Evolutionary conservation across 2,888 invertebrate species (phyloP), one percentile per base, ranked within the genome.

Genomic region (Agrotis ipsilon): DNA sequence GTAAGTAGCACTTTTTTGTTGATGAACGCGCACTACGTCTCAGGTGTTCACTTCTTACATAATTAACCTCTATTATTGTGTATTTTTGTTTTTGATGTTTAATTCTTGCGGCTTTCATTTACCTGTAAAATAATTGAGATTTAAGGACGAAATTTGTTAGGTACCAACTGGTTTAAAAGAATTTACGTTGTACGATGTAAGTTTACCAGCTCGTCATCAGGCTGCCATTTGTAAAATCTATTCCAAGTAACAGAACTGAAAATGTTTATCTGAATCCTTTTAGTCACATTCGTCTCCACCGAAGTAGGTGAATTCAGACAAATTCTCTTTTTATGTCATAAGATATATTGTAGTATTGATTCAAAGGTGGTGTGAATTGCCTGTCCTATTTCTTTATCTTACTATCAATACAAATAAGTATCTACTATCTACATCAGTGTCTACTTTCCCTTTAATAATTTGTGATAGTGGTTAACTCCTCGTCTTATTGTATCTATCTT

Each of bases 1-100:
- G 98, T 98, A 96, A 97, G 97, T 96, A 87, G 72, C 64, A 60
- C 54, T 32, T 67, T 27, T 65, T 76, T 64, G 63, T 82, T 75
- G 71, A 68, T 68, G 48, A 58, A 66, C 69, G 70, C 79, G 52
- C 48, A 69, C 58, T 86, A 78, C 83, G 81, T 76, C 69, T 81
- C 70, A 67, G 65, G 71, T 88, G 71, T 84, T 81, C 71, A 86
- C 78, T 85, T 89, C 94, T 95, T 96, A 95, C 92, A 95, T 96
- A 95, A 95, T 91, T 94, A 95, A 95, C 95, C 95, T 94, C 80
- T 62, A 67, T 52, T 87, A 82, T 71, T 74, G 65, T 70, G 39
- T 68, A 58, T 72, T 70, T 61, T 60, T 63, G 11, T 48, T 16
- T 6, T 4, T 13, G 49, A 55, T 27, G 18, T 64, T 59, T 43